Evolutionary conservation across 2,888 invertebrate species (phyloP).

Genomic region (Sicus ferrugineus): DNA sequence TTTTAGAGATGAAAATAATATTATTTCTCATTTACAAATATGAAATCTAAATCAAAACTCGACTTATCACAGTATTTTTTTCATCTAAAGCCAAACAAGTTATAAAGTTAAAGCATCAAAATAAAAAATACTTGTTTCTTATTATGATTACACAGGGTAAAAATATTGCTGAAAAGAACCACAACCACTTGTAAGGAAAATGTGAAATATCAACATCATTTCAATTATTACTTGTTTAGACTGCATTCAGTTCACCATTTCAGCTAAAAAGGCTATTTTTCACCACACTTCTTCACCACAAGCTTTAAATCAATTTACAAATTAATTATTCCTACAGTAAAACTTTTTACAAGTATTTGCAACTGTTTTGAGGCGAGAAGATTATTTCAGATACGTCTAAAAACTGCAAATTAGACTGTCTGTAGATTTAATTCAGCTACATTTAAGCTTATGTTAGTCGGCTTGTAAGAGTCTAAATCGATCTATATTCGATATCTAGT

Average conservation of each 20-base stretch:
- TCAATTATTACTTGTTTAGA: constrained; percentile 3
- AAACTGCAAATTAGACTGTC: neutral
- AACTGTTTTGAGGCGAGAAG: neutral
- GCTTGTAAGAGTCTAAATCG: neutral
- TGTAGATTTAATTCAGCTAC: neutral
- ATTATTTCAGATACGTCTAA: neutral
- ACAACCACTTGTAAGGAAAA: constrained; percentile 62
- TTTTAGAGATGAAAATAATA: neutral
- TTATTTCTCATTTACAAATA: neutral
- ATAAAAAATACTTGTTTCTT: neutral
- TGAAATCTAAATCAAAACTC: neutral
- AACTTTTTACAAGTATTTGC: neutral
- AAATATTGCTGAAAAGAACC: constrained; percentile 57
- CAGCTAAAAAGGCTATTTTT: neutral
- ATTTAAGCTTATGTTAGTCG: neutral
- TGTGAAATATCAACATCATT: constrained; percentile 32
- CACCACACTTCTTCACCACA: constrained; percentile 25
- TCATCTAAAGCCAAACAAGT: neutral
- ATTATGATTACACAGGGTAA: neutral
- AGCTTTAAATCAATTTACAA: constrained; percentile 44
- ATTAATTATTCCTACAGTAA: constrained; percentile 23
- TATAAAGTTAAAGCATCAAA: too few relatives aligned
- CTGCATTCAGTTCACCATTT: constrained; percentile 25
- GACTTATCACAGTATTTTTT: neutral
- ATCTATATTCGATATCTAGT: neutral